Base-by-base conservation (phyloP, 1,140 invertebrate genomes). In the Monomorium pharaonis region DNA sequence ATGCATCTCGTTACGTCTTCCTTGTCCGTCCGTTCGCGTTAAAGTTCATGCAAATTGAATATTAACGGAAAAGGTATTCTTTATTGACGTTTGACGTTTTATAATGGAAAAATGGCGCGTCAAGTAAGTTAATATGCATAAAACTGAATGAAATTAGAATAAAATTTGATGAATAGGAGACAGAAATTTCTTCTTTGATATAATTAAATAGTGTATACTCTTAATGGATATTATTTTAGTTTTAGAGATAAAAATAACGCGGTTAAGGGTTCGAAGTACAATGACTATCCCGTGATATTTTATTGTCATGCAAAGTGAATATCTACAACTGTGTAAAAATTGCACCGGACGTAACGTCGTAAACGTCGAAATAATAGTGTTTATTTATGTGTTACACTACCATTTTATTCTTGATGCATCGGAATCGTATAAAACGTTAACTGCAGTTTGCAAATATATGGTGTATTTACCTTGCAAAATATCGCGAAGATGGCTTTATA, bases 381-480 rank as follows among this genome's bases (percentile, higher is more conserved):
- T 70, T 74, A 74, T 72, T 56, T 75, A 74, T 75, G 16, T 72
- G 16, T 37, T n/a, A 7, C 24, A 44, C 24, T 44, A 18, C n/a
- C 37, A 83, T 83, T 74, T 54, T 54, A 74, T 3, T 30, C 27
- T 4, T 33, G 18, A 44, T 70, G 33, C 42, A 67, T 51, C 10
- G 18, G 21, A 80, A 37, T 44, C n/a, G 44, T 10, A 54, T 83
- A 42, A 44, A 70, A 70, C 24, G n/a, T 37, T 81, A 81, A n/a
- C 18, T 2, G 47, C 33, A 54, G 27, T 21, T 56, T 44, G 6
- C 42, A 27, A 72, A 42, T 67, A 67, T 80, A 44, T 44, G 24
- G 9, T 74, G 58, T 74, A 83, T 83, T 83, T 83, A 60, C 16
- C 18, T 44, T 18, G 44, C 30, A 58, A 62, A 60, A 33, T 42